Conservation (phyloP, 2,797 vertebrate genomes). For the Typhlichthys eigenmanni region DNA sequence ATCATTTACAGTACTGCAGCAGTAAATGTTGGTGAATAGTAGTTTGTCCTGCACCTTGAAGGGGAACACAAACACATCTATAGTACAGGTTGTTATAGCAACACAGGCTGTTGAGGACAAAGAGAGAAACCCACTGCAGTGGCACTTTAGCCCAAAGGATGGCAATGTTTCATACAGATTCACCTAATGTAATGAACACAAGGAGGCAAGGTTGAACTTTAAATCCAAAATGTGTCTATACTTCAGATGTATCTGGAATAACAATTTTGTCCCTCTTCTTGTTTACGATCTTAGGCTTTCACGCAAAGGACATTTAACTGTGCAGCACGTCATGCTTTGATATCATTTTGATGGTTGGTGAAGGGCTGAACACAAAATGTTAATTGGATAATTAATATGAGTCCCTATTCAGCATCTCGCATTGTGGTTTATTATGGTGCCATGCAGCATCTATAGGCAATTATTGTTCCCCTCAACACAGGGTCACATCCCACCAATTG, state of each 20-base stretch:
- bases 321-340: background rate
- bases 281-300: background rate
- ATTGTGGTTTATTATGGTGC: constrained; percentile 20
- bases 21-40: constrained; percentile 19
- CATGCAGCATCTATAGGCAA: constrained; percentile 37
- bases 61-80: constrained; percentile 19
- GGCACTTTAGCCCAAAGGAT: constrained; percentile 46
- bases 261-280: constrained; percentile 5
- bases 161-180: constrained; percentile 47
- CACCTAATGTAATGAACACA: constrained; percentile 5
- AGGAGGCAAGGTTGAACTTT: constrained; percentile 13
- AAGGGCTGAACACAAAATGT: background rate
- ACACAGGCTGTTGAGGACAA: constrained; percentile 27
- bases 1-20: constrained; percentile 27
- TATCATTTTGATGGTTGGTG: background rate
- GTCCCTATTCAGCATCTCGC: background rate
- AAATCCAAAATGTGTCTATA: constrained; percentile 17
- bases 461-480: constrained; percentile 30
- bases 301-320: too few species aligned
- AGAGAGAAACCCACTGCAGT: constrained; percentile 42
- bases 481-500: constrained; percentile 46
- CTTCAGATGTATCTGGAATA: constrained; percentile 34
- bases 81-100: constrained; percentile 11
- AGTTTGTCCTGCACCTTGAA: constrained; percentile 39
- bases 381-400: too few species aligned